phyloP scores from a whole-genome alignment of 2,113 vertebrate genomes.

The Dasyprocta punctata region DNA sequence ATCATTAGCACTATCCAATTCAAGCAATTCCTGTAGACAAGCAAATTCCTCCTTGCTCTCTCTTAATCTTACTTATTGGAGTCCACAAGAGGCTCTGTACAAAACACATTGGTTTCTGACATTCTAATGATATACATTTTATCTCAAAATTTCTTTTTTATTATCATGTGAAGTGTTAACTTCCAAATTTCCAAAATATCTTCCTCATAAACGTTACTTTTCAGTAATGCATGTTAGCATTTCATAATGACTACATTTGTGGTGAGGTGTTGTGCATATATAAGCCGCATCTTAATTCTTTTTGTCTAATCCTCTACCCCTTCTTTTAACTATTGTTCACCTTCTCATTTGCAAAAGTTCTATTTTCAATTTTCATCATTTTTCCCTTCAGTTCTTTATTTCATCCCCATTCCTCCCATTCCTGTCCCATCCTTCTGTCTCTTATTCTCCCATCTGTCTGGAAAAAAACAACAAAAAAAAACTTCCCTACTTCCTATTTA shows the following conservation, averaged over 20 bases:
- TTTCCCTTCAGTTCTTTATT: not conserved
- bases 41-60: no score
- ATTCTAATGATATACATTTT: not conserved
- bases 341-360: not conserved
- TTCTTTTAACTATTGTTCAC: not conserved
- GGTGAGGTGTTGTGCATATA: not conserved
- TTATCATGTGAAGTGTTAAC: not conserved
- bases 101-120: not conserved
- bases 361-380: not conserved
- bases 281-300: not conserved
- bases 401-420: not conserved
- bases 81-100: not conserved
- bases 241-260: not conserved
- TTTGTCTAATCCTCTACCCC: not conserved
- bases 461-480: not conserved
- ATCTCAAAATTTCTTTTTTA: not conserved
- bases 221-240: not conserved
- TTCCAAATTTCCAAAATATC: not conserved
- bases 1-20: not conserved
- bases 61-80: not conserved
- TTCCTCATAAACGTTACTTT: not conserved
- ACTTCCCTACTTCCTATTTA: not conserved
- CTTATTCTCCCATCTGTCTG: not conserved
- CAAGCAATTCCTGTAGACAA: not conserved
- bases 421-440: not conserved